Evolutionary conservation across 1,140 invertebrate genomes (phyloP).

Genomic region (Macrobrachium nipponense): DNA sequence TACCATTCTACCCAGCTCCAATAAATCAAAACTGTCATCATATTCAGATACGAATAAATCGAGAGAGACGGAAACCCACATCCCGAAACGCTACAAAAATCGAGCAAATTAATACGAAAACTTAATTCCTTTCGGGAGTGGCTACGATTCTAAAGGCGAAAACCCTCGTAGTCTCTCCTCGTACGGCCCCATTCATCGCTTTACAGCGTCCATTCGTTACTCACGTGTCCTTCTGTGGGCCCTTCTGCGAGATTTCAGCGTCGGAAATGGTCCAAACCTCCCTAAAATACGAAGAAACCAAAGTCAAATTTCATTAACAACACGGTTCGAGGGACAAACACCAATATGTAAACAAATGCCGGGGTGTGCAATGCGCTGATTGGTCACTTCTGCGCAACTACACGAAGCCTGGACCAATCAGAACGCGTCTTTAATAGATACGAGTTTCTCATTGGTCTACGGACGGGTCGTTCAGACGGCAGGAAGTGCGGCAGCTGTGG

Average conservation of each 20-base stretch:
- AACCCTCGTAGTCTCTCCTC: no score
- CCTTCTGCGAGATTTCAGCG: not conserved
- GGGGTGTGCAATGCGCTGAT: slow-evolving; percentile 50
- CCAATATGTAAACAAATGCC: slow-evolving; percentile 61
- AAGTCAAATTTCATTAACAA: not conserved
- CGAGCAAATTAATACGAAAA: no score
- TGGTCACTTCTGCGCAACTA: slow-evolving; percentile 43
- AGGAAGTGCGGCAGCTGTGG: slow-evolving; percentile 41
- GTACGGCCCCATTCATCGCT: no score
- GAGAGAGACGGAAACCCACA: no score
- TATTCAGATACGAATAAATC: no score
- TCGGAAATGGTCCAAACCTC: not conserved
- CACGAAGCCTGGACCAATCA: not conserved
- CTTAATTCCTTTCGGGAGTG: no score
- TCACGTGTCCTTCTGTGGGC: not conserved
- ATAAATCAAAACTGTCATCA: no score
- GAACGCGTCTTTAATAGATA: not conserved
- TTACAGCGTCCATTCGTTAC: no score
- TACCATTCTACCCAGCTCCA: no score
- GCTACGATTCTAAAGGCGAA: no score
- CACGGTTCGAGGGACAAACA: slow-evolving; percentile 38
- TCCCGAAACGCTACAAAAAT: no score
- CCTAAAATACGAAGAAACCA: slow-evolving; percentile 2
- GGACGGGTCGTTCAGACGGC: not conserved
- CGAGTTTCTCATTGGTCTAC: not conserved